Conservation (phyloP, 2,888 invertebrate species). For the Epirrhoe alternata region DNA sequence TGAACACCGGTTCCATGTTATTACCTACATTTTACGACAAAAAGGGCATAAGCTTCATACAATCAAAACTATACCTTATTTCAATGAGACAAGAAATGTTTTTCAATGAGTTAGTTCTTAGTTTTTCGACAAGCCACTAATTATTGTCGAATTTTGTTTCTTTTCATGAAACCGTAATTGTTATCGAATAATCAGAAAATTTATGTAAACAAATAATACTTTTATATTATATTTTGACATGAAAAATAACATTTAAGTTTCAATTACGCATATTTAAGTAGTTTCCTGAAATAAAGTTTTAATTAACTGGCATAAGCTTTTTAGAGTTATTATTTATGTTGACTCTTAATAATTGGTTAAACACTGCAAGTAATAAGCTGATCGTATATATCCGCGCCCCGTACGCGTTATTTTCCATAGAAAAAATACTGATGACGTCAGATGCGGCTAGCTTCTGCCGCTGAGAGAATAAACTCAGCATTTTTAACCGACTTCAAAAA, state of each 20-base stretch:
- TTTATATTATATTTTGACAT: background rate
- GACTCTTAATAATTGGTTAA: no score
- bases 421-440: no score
- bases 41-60: slow-evolving; percentile 7
- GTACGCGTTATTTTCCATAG: no score
- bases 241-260: background rate
- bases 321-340: no score
- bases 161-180: slow-evolving; percentile 6
- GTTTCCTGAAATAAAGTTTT: background rate
- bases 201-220: background rate
- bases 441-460: no score
- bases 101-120: slow-evolving; percentile 2
- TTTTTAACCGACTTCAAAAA: no score
- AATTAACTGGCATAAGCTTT: no score
- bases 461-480: no score
- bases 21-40: slow-evolving; percentile 22
- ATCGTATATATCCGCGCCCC: no score
- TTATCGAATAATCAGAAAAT: slow-evolving; percentile 9
- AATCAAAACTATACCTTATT: slow-evolving; percentile 19
- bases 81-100: background rate
- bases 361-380: no score
- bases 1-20: slow-evolving; percentile 37
- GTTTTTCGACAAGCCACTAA: background rate
- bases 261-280: background rate
- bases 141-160: slow-evolving; percentile 19